Conservation (phyloP, 2,113 vertebrate genomes). For the Falcunculus frontatus region DNA sequence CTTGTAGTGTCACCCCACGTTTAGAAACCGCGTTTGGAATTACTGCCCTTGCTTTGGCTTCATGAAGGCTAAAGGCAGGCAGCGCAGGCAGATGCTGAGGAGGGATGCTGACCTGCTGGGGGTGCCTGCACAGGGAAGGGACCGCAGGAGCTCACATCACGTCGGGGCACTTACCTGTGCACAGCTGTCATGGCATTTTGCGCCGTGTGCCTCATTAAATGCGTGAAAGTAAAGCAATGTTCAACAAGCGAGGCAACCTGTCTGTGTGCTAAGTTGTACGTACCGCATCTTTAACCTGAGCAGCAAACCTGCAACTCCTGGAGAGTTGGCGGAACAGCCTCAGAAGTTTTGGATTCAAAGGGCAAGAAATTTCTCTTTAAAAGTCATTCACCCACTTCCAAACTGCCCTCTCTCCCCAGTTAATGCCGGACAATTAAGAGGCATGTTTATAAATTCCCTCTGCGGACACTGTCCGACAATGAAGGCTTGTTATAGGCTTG, state of each 20-base stretch:
- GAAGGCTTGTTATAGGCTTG: background rate
- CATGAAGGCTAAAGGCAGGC: background rate
- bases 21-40: background rate
- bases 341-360: conserved; percentile 63
- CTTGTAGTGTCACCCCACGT: background rate
- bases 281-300: conserved; percentile 28
- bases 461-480: conserved; percentile 13
- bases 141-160: background rate
- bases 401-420: background rate
- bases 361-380: conserved; percentile 24
- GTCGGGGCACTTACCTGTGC: conserved; percentile 69
- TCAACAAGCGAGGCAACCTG: conserved; percentile 26
- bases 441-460: background rate
- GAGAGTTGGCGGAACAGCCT: conserved; percentile 16
- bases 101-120: conserved; percentile 35
- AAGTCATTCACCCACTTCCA: conserved; percentile 16
- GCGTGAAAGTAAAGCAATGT: background rate
- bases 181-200: background rate
- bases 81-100: background rate
- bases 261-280: conserved; percentile 8
- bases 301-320: conserved; percentile 52
- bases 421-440: conserved; percentile 38
- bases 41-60: background rate
- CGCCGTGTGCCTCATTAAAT: background rate
- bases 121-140: background rate